A percentile compares a stretch with the other conserved stretches of the same genome.
These are phyloP conservation scores for Urosaurus nigricauda DNA, from an alignment of 2,797 vertebrate species.

Conservation along the genomic window DNA sequence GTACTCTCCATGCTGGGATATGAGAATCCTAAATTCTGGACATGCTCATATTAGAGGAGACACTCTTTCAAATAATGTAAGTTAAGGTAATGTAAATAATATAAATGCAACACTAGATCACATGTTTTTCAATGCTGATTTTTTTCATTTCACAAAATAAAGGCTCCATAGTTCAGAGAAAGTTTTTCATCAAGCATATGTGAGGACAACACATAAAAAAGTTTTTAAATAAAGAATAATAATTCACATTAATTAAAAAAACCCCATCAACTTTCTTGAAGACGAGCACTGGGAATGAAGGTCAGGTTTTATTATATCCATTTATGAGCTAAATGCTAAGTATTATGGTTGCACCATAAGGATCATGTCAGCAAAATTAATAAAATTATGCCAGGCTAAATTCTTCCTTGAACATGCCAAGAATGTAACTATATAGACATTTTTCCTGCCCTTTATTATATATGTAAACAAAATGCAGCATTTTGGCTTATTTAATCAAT, in stretches of 20 bases:
- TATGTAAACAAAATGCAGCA: conserved; percentile 33
- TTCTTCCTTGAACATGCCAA: conserved; percentile 33
- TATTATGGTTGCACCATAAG: conserved; percentile 26
- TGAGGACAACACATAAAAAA: background rate
- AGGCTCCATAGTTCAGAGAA: background rate
- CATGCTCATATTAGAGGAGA: too few species aligned
- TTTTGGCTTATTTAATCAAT: background rate
- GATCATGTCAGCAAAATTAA: conserved; percentile 38
- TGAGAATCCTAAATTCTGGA: too few species aligned
- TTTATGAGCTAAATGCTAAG: conserved; percentile 30
- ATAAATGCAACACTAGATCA: too few species aligned
- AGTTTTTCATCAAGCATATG: background rate
- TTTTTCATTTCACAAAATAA: conserved; percentile 37
- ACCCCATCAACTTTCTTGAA: conserved; percentile 24
- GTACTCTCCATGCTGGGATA: too few species aligned
- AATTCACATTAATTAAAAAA: conserved; percentile 4
- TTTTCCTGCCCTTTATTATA: conserved; percentile 45
- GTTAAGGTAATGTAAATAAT: too few species aligned
- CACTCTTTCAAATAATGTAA: too few species aligned
- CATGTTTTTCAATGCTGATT: too few species aligned
- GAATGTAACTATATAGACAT: background rate
- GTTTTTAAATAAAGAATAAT: background rate
- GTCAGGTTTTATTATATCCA: conserved; percentile 33
- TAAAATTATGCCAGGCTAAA: conserved; percentile 17
- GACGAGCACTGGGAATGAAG: conserved; percentile 3